These are phyloP conservation scores for Drosophila mettleri DNA, from an alignment of 2,888 invertebrate species.

Conservation along the genomic window DNA sequence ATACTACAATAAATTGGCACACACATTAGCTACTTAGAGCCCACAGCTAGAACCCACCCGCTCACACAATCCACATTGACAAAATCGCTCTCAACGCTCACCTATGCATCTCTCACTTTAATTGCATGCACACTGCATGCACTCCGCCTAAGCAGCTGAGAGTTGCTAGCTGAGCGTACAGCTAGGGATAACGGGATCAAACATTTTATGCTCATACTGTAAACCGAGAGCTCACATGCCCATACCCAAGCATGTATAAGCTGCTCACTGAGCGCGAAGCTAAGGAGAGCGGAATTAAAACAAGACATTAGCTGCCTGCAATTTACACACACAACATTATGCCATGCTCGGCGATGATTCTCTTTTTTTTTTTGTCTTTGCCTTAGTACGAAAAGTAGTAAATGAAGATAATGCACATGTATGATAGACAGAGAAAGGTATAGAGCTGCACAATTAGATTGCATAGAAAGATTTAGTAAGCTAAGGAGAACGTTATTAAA, in stretches of 20 bases:
- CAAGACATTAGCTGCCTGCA: background rate
- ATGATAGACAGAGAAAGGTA: background rate
- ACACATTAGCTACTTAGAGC: background rate
- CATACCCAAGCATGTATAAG: too few species aligned
- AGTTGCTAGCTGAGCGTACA: background rate
- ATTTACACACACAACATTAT: background rate
- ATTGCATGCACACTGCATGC: background rate
- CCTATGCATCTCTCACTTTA: background rate
- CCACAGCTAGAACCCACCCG: background rate
- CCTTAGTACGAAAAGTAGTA: background rate
- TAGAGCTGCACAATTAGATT: too few species aligned
- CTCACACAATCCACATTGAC: background rate
- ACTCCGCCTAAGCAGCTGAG: too few species aligned
- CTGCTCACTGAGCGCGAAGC: background rate
- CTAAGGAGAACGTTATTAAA: too few species aligned
- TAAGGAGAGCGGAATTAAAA: background rate
- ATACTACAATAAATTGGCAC: background rate
- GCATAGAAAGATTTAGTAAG: too few species aligned
- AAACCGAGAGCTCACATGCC: too few species aligned
- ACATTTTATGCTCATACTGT: too few species aligned
- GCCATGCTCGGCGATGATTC: too few species aligned
- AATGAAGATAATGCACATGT: background rate
- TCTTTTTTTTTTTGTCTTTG: too few species aligned
- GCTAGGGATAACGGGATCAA: background rate
- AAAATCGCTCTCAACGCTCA: background rate